Evolutionary conservation across 2,113 vertebrate species (phyloP).

Genomic region (Ophthalmolycus amberensis): DNA sequence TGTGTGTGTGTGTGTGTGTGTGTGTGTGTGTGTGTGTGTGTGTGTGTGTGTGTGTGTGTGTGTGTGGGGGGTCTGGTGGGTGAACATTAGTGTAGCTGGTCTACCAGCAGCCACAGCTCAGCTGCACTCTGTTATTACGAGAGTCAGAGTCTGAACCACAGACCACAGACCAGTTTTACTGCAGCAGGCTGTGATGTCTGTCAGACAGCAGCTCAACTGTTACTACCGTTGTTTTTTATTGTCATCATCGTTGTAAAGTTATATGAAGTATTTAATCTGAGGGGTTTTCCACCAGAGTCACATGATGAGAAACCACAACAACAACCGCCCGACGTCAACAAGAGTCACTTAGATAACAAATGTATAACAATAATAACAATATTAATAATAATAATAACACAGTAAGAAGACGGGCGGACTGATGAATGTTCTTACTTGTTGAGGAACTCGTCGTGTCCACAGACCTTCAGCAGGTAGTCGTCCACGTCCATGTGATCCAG

Average conservation of each 20-base stretch:
- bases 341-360: background rate
- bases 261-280: background rate
- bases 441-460: slow-evolving; percentile 88
- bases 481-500: slow-evolving; percentile 86
- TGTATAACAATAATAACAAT: background rate
- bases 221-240: background rate
- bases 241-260: background rate
- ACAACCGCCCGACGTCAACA: background rate
- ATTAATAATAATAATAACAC: background rate
- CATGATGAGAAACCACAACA: background rate
- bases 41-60: background rate
- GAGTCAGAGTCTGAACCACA: background rate
- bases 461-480: slow-evolving; percentile 82
- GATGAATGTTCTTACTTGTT: slow-evolving; percentile 87
- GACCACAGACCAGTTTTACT: slow-evolving; percentile 54
- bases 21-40: no score
- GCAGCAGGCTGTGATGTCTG: background rate
- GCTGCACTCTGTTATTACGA: slow-evolving; percentile 35
- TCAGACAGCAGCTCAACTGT: background rate
- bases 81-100: background rate
- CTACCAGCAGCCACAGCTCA: slow-evolving; percentile 25
- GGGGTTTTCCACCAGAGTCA: background rate
- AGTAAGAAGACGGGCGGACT: background rate
- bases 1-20: background rate
- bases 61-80: background rate